A percentile compares a stretch with the other conserved stretches of the same genome.
Conservation (phyloP, 2,797 vertebrate species). For the Bufotes viridis region DNA sequence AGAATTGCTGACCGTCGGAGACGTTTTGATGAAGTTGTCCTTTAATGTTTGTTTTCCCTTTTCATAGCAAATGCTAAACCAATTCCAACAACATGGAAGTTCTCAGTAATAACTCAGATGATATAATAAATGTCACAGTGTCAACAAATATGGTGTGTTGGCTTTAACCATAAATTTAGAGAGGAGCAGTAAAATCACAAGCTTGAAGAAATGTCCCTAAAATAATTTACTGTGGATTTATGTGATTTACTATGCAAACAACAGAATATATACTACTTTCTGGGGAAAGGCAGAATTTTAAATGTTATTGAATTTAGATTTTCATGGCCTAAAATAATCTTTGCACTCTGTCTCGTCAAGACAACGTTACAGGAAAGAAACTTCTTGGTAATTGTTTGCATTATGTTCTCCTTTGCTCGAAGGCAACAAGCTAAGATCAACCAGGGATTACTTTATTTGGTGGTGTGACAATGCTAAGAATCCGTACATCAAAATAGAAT, state of each 20-base stretch:
- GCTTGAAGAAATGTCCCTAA: slow-evolving; percentile 31
- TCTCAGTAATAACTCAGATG: slow-evolving; percentile 28
- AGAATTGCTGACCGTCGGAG: no score
- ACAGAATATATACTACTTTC: slow-evolving; percentile 18
- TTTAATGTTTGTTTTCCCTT: background rate
- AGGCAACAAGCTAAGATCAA: background rate
- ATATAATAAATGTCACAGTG: slow-evolving; percentile 34
- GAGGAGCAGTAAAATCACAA: slow-evolving; percentile 29
- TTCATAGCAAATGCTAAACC: slow-evolving; percentile 23
- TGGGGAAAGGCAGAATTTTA: slow-evolving; percentile 12
- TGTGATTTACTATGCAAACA: slow-evolving; percentile 45
- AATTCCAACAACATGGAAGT: background rate
- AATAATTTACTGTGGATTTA: slow-evolving; percentile 39
- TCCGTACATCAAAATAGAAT: background rate
- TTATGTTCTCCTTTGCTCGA: slow-evolving; percentile 15
- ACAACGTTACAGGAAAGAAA: background rate
- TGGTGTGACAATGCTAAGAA: background rate
- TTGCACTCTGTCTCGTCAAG: slow-evolving; percentile 23
- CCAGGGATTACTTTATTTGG: slow-evolving; percentile 1
- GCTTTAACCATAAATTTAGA: slow-evolving; percentile 36
- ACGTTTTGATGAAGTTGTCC: no score
- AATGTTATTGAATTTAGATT: slow-evolving; percentile 44
- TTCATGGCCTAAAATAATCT: slow-evolving; percentile 34
- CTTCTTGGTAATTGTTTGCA: slow-evolving; percentile 18
- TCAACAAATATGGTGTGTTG: slow-evolving; percentile 27